phyloP scores from a whole-genome alignment of 2,113 vertebrate genomes.

The Felis catus region DNA sequence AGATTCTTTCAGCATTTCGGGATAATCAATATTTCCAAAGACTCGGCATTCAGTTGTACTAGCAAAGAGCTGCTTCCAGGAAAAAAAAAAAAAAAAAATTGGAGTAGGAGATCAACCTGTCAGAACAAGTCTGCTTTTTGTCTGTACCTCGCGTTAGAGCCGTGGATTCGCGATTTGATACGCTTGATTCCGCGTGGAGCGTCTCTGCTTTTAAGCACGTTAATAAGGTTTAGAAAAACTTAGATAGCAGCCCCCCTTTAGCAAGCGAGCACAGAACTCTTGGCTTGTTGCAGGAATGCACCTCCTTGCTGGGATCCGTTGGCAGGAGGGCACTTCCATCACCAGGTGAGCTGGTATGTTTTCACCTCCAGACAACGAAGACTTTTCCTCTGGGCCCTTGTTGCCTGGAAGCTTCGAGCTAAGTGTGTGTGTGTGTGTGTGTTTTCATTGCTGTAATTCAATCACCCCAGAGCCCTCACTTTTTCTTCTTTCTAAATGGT shows the following conservation, averaged over 20 bases:
- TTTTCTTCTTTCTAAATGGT: neutral
- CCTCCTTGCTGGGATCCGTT: accelerated
- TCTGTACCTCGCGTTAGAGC: neutral
- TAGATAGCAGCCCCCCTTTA: neutral
- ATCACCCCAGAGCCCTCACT: neutral
- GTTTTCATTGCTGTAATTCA: neutral
- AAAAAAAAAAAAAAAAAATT: neutral
- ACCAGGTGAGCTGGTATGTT: accelerated
- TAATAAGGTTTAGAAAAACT: neutral
- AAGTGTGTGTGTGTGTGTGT: neutral
- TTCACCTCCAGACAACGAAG: neutral
- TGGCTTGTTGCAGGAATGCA: accelerated
- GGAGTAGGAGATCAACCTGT: neutral
- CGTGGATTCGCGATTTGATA: neutral
- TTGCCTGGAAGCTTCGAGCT: neutral
- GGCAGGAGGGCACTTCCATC: accelerated
- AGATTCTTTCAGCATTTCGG: neutral
- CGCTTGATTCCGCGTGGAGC: neutral
- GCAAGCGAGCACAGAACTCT: too few relatives aligned
- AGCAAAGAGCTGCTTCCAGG: neutral
- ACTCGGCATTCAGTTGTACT: accelerated
- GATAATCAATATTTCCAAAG: neutral
- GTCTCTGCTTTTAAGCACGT: neutral
- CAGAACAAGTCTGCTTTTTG: neutral
- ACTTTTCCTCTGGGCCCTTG: neutral